Conservation (phyloP, 2,797 vertebrate genomes). For the Erpetoichthys calabaricus region DNA sequence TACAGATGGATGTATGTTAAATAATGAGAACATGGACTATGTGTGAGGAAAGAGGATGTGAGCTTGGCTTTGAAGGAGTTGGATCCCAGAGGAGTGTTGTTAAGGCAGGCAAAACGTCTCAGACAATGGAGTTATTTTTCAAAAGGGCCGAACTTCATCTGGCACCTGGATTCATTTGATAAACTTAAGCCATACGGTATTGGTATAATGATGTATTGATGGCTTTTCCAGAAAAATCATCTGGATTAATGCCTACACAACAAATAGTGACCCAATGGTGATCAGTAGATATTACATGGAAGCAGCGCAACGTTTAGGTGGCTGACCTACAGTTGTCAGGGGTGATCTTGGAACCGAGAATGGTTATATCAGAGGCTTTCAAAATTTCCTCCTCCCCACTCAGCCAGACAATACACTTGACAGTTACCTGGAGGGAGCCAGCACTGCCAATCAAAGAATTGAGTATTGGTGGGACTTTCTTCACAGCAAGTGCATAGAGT, state of each 20-base stretch:
- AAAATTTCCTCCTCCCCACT: constrained; percentile 3
- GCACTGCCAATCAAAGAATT: constrained; percentile 14
- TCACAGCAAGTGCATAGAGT: no score
- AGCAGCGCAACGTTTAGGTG: constrained; percentile 11
- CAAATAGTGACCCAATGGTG: constrained; percentile 16
- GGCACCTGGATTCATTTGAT: constrained; percentile 14
- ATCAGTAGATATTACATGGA: constrained; percentile 16
- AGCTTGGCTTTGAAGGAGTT: constrained; percentile 1
- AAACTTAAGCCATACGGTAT: constrained; percentile 14
- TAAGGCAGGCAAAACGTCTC: constrained; percentile 7
- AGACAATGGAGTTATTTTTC: constrained; percentile 5
- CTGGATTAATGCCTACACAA: constrained; percentile 16
- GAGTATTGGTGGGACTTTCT: constrained; percentile 13
- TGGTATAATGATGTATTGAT: constrained; percentile 14
- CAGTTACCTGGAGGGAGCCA: constrained; percentile 15
- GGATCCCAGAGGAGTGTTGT: constrained; percentile 3
- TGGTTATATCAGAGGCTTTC: constrained; percentile 12
- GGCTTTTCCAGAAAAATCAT: constrained; percentile 10
- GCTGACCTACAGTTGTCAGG: constrained; percentile 12
- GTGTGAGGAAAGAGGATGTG: constrained; percentile 12
- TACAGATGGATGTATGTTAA: constrained; percentile 11
- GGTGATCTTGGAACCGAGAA: constrained; percentile 18
- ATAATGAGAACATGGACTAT: constrained; percentile 12
- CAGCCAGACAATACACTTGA: constrained; percentile 5
- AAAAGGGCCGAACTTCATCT: constrained; percentile 11